phyloP scores from a whole-genome alignment of 1,140 invertebrate genomes.

The Musca vetustissima region DNA sequence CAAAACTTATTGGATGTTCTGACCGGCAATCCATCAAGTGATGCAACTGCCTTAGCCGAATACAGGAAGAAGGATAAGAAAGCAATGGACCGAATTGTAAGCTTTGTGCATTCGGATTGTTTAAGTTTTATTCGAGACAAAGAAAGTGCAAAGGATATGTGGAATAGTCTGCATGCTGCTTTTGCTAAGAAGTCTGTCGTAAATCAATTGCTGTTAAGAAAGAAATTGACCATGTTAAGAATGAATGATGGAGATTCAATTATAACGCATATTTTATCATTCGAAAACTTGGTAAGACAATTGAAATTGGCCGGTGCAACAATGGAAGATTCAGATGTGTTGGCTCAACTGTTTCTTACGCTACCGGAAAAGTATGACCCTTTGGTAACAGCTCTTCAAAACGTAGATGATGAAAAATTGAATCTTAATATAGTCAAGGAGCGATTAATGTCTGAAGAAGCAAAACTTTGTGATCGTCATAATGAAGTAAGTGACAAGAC shows the following conservation, averaged over 20 bases:
- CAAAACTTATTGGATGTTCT: not conserved
- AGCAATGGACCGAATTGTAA: not conserved
- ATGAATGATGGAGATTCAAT: not conserved
- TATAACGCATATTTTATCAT: not conserved
- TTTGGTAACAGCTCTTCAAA: not conserved
- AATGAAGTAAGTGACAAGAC: too few relatives aligned
- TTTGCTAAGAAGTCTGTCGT: not conserved
- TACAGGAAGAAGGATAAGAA: not conserved
- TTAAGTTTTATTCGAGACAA: not conserved
- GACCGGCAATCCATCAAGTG: not conserved
- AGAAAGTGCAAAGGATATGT: not conserved
- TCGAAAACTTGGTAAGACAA: not conserved
- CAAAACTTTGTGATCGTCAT: not conserved
- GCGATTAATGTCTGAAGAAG: not conserved
- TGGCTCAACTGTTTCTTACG: not conserved
- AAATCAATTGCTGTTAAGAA: not conserved
- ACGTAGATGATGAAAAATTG: not conserved
- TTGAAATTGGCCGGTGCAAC: not conserved
- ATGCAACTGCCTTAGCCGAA: not conserved
- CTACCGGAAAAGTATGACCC: not conserved
- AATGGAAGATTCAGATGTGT: not conserved
- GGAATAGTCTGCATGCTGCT: not conserved
- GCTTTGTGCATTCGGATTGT: not conserved
- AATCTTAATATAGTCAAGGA: not conserved
- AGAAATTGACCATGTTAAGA: not conserved